A percentile compares a stretch with the other conserved stretches of the same genome.
These are phyloP conservation scores for Apodemus sylvaticus DNA, from an alignment of 2,113 vertebrate species.

Conservation along the genomic window DNA sequence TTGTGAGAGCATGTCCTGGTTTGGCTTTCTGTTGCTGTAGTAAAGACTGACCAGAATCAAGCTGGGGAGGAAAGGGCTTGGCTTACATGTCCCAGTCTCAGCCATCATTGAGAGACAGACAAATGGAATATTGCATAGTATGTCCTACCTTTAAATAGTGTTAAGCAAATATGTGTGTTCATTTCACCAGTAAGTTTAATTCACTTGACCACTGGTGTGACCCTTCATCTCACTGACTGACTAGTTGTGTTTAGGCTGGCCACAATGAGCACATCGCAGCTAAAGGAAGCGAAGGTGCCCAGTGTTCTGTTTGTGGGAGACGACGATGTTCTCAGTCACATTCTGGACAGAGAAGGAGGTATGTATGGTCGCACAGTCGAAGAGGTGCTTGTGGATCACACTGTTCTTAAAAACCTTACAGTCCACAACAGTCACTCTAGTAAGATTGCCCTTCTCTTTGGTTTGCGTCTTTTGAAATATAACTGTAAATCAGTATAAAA, in stretches of 20 bases:
- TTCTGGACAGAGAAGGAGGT: constrained; percentile 93
- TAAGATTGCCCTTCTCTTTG: constrained; percentile 40
- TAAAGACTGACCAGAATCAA: background rate
- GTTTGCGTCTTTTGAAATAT: constrained; percentile 52
- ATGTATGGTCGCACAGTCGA: constrained; percentile 39
- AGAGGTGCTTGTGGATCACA: constrained; percentile 2
- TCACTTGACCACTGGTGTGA: background rate
- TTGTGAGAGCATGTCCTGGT: background rate
- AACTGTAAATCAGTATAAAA: constrained; percentile 29
- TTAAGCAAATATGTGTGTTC: constrained; percentile 16
- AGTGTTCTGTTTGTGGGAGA: constrained; percentile 93
- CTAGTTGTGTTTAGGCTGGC: constrained; percentile 52
- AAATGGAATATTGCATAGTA: background rate
- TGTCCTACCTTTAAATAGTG: constrained; percentile 1
- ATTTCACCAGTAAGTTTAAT: constrained; percentile 38
- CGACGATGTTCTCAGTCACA: constrained; percentile 93
- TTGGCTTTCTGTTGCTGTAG: background rate
- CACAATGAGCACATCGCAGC: constrained; percentile 85
- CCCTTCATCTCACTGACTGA: constrained; percentile 42
- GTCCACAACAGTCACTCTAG: constrained; percentile 16
- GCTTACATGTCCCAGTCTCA: background rate
- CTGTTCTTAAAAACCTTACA: constrained; percentile 14
- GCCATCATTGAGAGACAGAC: background rate
- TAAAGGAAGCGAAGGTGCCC: constrained; percentile 70
- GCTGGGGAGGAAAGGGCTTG: background rate